phyloP scores from a whole-genome alignment of 2,797 vertebrate genomes.

The Sebastes iracundus region DNA sequence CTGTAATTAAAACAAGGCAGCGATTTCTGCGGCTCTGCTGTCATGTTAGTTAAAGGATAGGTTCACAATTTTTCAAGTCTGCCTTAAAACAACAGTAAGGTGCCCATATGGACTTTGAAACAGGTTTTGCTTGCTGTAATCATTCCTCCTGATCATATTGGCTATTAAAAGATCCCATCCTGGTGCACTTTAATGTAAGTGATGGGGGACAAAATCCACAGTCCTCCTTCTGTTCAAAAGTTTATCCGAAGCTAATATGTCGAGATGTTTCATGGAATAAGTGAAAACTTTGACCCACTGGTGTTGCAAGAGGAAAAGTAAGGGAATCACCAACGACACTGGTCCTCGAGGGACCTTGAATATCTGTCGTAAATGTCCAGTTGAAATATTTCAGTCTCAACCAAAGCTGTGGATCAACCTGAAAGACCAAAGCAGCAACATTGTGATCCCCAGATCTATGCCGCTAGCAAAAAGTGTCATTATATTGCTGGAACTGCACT shows the following conservation, averaged over 20 bases:
- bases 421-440: no score
- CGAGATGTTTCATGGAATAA: not conserved
- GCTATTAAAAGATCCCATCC: not conserved
- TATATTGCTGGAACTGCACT: not conserved
- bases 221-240: not conserved
- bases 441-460: not conserved
- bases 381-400: no score
- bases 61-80: not conserved
- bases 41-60: not conserved
- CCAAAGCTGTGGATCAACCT: no score
- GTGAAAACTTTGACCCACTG: not conserved
- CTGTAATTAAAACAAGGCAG: not conserved
- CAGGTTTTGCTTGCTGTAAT: no score
- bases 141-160: not conserved
- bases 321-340: no score
- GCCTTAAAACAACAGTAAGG: not conserved
- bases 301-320: accelerated
- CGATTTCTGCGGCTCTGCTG: not conserved
- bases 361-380: no score
- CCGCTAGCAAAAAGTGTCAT: not conserved
- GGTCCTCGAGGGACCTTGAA: no score
- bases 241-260: not conserved
- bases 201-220: not conserved
- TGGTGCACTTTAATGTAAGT: no score
- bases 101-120: not conserved